Evolutionary conservation across 2,797 vertebrate genomes (phyloP).

Genomic region (Pantherophis alleghaniensis): DNA sequence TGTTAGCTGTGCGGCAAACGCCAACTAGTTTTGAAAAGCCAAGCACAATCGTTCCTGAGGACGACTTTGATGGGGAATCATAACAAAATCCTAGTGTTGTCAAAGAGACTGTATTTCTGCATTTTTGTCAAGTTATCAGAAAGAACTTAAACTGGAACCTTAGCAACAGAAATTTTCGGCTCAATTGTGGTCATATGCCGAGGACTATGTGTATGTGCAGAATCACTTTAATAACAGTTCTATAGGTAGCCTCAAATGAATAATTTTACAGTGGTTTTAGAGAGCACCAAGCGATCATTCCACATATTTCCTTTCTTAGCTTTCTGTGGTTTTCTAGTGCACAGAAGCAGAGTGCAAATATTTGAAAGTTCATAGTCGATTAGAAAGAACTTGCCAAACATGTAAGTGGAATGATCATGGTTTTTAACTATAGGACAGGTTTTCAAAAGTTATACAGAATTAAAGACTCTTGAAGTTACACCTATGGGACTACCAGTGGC

Average conservation of each 20-base stretch:
- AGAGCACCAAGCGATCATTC: background rate
- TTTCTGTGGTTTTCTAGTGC: background rate
- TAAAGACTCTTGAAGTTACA: background rate
- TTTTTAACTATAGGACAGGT: background rate
- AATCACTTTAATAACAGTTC: background rate
- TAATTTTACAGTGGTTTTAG: background rate
- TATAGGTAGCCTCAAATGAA: background rate
- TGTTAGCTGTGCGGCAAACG: background rate
- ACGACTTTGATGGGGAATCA: background rate
- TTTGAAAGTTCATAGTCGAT: background rate
- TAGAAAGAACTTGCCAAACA: background rate
- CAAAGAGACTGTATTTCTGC: background rate
- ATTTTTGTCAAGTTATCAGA: background rate
- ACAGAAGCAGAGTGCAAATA: background rate
- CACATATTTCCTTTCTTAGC: background rate
- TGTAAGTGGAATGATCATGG: background rate
- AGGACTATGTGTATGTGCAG: background rate
- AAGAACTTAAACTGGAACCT: background rate
- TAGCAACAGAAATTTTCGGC: background rate
- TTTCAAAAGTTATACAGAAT: background rate
- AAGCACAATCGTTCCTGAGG: background rate
- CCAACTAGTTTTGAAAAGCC: background rate
- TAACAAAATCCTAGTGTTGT: background rate
- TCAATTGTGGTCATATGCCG: too few species aligned
- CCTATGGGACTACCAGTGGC: background rate